phyloP scores from a whole-genome alignment of 2,113 vertebrate species.

The Pachycephala philippinensis region DNA sequence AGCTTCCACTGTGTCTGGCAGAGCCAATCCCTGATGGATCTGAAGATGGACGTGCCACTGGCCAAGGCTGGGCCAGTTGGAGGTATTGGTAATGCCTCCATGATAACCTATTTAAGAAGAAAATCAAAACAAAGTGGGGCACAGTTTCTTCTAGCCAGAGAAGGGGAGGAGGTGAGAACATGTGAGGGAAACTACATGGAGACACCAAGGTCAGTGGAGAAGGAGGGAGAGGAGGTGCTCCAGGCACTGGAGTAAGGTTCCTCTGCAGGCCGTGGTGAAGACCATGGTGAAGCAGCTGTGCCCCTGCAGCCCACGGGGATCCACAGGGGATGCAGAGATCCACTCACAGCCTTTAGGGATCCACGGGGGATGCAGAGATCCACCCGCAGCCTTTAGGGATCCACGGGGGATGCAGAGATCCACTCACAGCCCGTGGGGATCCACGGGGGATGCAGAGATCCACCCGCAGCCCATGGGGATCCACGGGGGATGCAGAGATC shows the following conservation, averaged over 20 bases:
- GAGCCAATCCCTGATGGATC: too few species aligned
- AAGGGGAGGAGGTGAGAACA: background rate
- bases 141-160: background rate
- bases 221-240: background rate
- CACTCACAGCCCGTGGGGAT: background rate
- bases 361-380: too few species aligned
- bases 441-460: too few species aligned
- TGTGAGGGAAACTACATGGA: too few species aligned
- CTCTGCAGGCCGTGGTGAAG: background rate
- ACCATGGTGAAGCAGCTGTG: background rate
- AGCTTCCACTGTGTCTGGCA: background rate
- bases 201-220: background rate
- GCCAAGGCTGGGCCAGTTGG: too few species aligned
- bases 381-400: background rate
- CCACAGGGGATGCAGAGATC: background rate
- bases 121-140: background rate
- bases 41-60: too few species aligned
- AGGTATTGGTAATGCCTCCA: background rate
- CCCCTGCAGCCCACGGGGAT: background rate
- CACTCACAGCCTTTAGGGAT: accelerated
- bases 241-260: background rate
- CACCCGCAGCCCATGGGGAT: too few species aligned
- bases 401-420: background rate
- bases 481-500: background rate
- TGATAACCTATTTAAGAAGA: background rate